Evolutionary conservation across 2,113 vertebrate species (phyloP).

Genomic region (Cranoglanis bouderius): DNA sequence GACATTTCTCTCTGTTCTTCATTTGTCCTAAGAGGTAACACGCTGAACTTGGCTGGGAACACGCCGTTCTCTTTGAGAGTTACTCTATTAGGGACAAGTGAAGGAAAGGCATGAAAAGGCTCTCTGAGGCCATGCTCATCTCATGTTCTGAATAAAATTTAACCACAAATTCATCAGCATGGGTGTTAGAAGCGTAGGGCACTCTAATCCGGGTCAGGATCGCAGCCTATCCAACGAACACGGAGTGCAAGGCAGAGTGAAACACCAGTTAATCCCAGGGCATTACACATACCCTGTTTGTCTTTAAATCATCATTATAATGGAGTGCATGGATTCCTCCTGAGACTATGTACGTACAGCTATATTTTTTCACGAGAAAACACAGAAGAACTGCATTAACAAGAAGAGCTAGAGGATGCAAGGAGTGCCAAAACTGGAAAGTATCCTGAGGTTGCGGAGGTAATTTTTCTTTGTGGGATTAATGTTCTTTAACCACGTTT

Average conservation of each 20-base stretch:
- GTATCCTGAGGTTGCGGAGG: not conserved
- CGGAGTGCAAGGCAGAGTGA: not conserved
- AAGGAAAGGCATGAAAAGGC: not conserved
- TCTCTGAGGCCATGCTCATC: not conserved
- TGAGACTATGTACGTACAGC: not conserved
- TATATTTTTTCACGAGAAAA: not conserved
- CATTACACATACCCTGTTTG: not conserved
- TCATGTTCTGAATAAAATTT: not conserved
- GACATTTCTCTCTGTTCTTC: conserved; percentile 6
- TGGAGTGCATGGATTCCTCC: not conserved
- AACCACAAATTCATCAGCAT: not conserved
- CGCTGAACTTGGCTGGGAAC: not conserved
- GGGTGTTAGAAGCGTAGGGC: not conserved
- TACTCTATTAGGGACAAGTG: not conserved
- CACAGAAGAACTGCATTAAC: not conserved
- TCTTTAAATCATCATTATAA: not conserved
- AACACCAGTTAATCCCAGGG: not conserved
- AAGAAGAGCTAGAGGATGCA: not conserved
- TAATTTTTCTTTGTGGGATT: not conserved
- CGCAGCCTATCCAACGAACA: too few relatives aligned
- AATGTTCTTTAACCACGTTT: not conserved
- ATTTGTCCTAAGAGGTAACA: conserved; percentile 21
- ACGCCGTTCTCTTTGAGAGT: not conserved
- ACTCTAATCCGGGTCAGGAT: not conserved
- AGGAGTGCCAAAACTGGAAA: not conserved